Evolutionary conservation across 1,140 invertebrate genomes (phyloP).

Genomic region (Pollicipes pollicipes): DNA sequence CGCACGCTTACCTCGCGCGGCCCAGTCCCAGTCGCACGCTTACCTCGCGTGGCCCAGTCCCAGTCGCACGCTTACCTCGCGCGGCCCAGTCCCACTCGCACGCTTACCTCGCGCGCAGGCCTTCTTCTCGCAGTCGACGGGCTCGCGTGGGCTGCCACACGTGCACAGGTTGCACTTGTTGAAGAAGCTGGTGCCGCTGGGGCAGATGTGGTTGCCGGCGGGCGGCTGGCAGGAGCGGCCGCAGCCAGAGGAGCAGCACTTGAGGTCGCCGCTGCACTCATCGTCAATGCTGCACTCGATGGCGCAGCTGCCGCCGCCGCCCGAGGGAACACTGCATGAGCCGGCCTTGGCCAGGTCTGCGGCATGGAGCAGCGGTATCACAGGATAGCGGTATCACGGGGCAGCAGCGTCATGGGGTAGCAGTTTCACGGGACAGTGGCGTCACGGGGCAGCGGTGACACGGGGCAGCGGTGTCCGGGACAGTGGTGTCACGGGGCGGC

Average conservation of each 20-base stretch:
- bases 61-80: too few species aligned
- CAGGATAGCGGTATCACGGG: too few species aligned
- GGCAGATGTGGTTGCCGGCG: background rate
- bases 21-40: too few species aligned
- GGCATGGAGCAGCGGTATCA: too few species aligned
- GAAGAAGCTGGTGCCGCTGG: background rate
- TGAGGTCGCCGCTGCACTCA: background rate
- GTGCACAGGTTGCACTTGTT: conserved; percentile 1
- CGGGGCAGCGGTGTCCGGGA: too few species aligned
- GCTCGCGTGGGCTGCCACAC: background rate
- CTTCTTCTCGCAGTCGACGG: background rate
- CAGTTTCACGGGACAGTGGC: too few species aligned
- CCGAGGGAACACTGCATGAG: background rate
- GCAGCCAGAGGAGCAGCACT: conserved; percentile 5
- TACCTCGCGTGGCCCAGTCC: too few species aligned
- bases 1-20: too few species aligned
- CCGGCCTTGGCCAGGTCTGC: background rate
- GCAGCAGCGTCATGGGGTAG: too few species aligned
- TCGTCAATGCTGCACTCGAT: background rate
- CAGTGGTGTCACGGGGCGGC: too few species aligned
- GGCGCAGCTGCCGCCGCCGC: background rate
- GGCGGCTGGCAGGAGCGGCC: background rate
- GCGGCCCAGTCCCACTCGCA: too few species aligned
- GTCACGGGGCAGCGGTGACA: too few species aligned
- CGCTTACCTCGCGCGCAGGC: background rate